phyloP scores from a whole-genome alignment of 2,797 vertebrate species.

The Chloroceryle inda region DNA sequence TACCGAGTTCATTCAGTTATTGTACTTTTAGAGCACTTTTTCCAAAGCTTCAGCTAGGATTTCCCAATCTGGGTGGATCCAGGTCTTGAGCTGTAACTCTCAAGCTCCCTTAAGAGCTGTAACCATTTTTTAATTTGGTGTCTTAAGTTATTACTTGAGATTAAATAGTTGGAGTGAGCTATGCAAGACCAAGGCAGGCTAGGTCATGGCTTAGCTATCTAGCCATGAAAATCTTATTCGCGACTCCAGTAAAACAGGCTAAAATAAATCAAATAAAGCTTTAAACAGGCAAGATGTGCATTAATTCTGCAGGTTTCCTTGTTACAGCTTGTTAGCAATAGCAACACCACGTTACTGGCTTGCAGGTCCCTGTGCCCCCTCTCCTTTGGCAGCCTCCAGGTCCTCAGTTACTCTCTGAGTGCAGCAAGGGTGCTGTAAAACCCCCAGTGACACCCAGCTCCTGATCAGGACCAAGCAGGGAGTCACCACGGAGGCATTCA shows the following conservation, averaged over 20 bases:
- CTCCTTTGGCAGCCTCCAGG: not conserved
- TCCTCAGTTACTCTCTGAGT: not conserved
- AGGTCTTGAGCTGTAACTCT: slow-evolving; percentile 30
- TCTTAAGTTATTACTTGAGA: slow-evolving; percentile 14
- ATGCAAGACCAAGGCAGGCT: not conserved
- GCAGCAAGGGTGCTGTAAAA: not conserved
- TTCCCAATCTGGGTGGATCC: slow-evolving; percentile 54
- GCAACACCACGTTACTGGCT: not conserved
- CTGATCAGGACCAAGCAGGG: not conserved
- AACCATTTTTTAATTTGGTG: slow-evolving; percentile 39
- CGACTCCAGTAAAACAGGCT: not conserved
- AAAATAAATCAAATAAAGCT: not conserved
- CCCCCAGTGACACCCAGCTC: not conserved
- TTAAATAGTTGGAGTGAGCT: slow-evolving; percentile 17
- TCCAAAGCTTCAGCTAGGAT: slow-evolving; percentile 53
- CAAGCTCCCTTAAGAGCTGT: slow-evolving; percentile 37
- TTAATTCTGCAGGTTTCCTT: too few species aligned
- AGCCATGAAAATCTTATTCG: not conserved
- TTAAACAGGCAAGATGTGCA: not conserved
- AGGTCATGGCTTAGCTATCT: not conserved
- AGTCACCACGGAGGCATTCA: rapidly evolving
- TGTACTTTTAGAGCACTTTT: slow-evolving; percentile 44
- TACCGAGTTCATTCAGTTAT: slow-evolving; percentile 50
- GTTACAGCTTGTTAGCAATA: not conserved
- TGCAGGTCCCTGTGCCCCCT: not conserved